Evolutionary conservation across 2,113 vertebrate genomes (phyloP), one percentile per base, ranked within the genome.

Genomic region (Mustelus asterias): DNA sequence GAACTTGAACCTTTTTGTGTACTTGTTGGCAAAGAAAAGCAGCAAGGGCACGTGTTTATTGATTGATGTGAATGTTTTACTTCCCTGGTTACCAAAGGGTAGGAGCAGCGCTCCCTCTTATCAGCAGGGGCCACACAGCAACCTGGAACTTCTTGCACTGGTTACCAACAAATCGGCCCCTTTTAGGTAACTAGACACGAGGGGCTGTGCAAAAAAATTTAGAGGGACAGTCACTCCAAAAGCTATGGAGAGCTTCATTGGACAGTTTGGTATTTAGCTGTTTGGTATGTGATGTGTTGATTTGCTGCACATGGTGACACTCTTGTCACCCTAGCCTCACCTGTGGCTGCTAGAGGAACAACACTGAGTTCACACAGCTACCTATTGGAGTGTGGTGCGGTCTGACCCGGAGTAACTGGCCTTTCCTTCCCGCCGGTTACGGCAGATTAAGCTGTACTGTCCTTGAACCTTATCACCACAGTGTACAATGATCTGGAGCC

Each of bases 381-480:
- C 14, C 22, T 54, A 11, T 13, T 16, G 48, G 37, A 26, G 85
- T 60, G 0, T 29, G 3, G 54, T 89, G 86, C 26, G 29, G 18
- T 26, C 41, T 88, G 54, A 2, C 48, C 88, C 26, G 5, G 26
- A 58, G 54, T 90, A 60, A 11, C 7, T 29, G 29, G 54, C 33
- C 2, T 29, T 63, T 63, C 26, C 3, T 14, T 89, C 33, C 86
- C 48, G 37, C 16, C 0, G 80, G 1, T 22, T 86, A 3, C 26
- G 5, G 54, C 54, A 90, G 13, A 14, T 29, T 54, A 10, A 54
- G 9, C 85, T 54, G 1, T 54, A 22, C 85, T n/a, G 88, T 33
- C 88, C 88, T 90, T 63, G 88, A 90, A 90, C 54, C 26, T 90
- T 90, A 90, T 90, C 88, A n/a, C 58, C 88, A 63, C 54, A 33